Evolutionary conservation across 2,797 vertebrate genomes (phyloP).

Genomic region (Crenichthys baileyi): DNA sequence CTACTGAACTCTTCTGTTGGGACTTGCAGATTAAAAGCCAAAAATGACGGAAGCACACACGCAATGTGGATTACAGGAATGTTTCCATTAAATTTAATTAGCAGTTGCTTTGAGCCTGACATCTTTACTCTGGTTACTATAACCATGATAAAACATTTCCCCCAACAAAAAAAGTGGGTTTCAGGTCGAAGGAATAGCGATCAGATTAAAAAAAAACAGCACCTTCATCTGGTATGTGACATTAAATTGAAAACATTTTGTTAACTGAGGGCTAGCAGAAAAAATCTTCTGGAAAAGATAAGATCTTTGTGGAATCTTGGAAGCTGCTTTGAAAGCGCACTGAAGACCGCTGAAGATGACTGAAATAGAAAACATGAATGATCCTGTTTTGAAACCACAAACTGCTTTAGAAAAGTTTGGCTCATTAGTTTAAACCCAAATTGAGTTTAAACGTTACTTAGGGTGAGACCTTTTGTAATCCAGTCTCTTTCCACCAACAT

Average conservation of each 20-base stretch:
- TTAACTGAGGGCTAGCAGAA: background rate
- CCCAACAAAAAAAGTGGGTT: background rate
- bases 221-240: background rate
- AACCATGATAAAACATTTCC: background rate
- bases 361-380: background rate
- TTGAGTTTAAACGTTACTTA: too few relatives aligned
- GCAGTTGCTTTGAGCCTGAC: background rate
- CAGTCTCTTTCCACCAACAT: background rate
- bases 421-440: too few relatives aligned
- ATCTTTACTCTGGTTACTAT: background rate
- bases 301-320: background rate
- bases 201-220: background rate
- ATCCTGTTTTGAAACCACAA: background rate
- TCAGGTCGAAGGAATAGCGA: background rate
- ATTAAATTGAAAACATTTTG: background rate
- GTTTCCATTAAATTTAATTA: conserved; percentile 25
- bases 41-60: background rate
- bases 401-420: background rate
- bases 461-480: background rate
- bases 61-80: background rate
- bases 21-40: background rate
- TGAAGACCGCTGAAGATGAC: too few relatives aligned
- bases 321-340: background rate
- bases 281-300: background rate
- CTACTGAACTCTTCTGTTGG: background rate